Base-by-base conservation (phyloP, 2,888 invertebrate species). In the Spodoptera picta region DNA sequence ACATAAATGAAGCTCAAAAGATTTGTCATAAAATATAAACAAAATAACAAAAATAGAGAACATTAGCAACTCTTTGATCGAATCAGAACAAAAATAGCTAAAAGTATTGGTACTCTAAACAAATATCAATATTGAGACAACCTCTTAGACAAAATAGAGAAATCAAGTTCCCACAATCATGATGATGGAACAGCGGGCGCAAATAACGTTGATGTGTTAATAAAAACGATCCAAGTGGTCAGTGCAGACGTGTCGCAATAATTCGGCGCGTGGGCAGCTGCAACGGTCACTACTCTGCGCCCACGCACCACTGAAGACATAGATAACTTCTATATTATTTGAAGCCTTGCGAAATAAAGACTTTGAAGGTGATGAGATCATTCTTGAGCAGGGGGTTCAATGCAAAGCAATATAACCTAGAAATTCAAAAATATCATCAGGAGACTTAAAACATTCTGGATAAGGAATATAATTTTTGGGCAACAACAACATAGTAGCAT, bases 281-380 rank as follows among this genome's bases (percentile, higher is more conserved):
- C 79, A 79, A 67, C 75, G 73, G 79, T 71, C 82, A 78, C 76
- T 86, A 87, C 87, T 87, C 87, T 69, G 77, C 79, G 66, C 81
- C 81, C 61, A 82, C 81, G 65, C 77, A 60, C 45, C 50, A 41
- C 61, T 46, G 36, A 58, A 73, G 60, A 74, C 66, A 71, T 71
- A 78, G 71, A 69, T 70, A 70, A 69, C 60, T 48, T 43, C 60
- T 49, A 61, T 50, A 65, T 52, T 27, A 44, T 51, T 57, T 45
- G 56, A 69, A 65, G 49, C 56, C 49, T 73, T 74, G 54, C 66
- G 42, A 67, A 78, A 60, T 55, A 36, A 47, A 53, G 41, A 60
- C 51, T 54, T 57, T 45, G 50, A 53, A 49, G 51, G 46, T 42
- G 59, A 64, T 50, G 56, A 73, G 47, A 31, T 41, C 48, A 59